A percentile compares a stretch with the other conserved stretches of the same genome.
Evolutionary conservation across 2,888 invertebrate genomes (phyloP).

Genomic region (Oxytorus armatus): DNA sequence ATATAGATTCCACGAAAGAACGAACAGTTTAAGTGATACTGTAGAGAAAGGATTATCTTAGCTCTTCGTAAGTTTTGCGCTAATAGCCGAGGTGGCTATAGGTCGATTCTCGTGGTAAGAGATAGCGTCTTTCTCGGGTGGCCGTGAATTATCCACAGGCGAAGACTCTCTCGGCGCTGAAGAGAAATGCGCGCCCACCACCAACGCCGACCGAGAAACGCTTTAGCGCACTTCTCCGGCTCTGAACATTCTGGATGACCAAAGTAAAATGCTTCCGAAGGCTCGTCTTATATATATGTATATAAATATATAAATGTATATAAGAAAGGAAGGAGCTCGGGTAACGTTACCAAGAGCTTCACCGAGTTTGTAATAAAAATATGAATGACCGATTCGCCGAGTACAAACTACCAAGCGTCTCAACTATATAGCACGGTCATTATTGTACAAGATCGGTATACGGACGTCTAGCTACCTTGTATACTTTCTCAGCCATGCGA

Average conservation of each 20-base stretch:
- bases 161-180: constrained; percentile 11
- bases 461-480: constrained; percentile 38
- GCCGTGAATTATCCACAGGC: constrained; percentile 68
- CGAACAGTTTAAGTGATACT: constrained; percentile 36
- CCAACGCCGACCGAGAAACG: constrained; percentile 54
- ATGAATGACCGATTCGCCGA: constrained; percentile 60
- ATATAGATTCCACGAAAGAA: constrained; percentile 48
- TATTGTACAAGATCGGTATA: constrained; percentile 35
- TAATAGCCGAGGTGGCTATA: constrained; percentile 49
- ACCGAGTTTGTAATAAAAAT: constrained; percentile 55
- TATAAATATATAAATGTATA: too few relatives aligned
- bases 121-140: constrained; percentile 64
- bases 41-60: constrained; percentile 25
- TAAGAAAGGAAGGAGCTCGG: neutral
- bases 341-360: constrained; percentile 31
- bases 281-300: constrained; percentile 5
- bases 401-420: constrained; percentile 53
- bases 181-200: constrained; percentile 52
- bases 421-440: constrained; percentile 54
- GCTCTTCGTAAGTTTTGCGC: constrained; percentile 14
- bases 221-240: constrained; percentile 41
- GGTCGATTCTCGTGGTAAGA: constrained; percentile 42
- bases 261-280: constrained; percentile 56
- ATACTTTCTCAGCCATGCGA: constrained; percentile 21
- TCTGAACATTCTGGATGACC: constrained; percentile 45